phyloP scores from a whole-genome alignment of 2,888 invertebrate species.

The Ramazzottius varieornatus region DNA sequence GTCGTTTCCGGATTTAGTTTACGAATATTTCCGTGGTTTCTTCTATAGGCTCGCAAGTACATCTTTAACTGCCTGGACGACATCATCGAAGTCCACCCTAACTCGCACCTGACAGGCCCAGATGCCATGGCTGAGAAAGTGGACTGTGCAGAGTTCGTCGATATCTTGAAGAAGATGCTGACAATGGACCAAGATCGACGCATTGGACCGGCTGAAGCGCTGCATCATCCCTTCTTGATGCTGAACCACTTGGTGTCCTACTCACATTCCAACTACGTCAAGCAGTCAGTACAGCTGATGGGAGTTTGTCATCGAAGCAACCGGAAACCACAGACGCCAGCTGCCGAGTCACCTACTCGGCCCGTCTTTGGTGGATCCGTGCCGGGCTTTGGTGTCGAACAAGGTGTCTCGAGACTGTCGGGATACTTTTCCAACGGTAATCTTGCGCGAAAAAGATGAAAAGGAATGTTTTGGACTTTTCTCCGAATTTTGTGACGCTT shows the following conservation, averaged over 20 bases:
- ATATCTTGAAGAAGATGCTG: constrained; percentile 86
- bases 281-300: constrained; percentile 72
- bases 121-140: constrained; percentile 87
- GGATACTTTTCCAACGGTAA: not conserved
- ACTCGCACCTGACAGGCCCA: constrained; percentile 77
- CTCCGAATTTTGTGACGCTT: no score
- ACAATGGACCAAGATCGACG: constrained; percentile 88
- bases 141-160: constrained; percentile 86
- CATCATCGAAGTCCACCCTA: constrained; percentile 28
- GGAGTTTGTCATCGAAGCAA: constrained; percentile 38
- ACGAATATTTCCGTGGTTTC: not conserved
- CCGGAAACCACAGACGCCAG: not conserved
- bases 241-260: constrained; percentile 45
- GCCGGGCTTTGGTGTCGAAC: not conserved
- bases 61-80: constrained; percentile 98
- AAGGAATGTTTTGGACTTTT: no score
- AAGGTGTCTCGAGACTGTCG: not conserved
- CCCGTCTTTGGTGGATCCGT: not conserved
- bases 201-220: constrained; percentile 76
- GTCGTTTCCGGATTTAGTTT: not conserved
- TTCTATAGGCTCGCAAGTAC: constrained; percentile 54
- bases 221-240: constrained; percentile 79
- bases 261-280: not conserved
- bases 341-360: not conserved
- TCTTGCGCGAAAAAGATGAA: no score